Conservation (phyloP, 2,797 vertebrate species). For the Monodelphis domestica region DNA sequence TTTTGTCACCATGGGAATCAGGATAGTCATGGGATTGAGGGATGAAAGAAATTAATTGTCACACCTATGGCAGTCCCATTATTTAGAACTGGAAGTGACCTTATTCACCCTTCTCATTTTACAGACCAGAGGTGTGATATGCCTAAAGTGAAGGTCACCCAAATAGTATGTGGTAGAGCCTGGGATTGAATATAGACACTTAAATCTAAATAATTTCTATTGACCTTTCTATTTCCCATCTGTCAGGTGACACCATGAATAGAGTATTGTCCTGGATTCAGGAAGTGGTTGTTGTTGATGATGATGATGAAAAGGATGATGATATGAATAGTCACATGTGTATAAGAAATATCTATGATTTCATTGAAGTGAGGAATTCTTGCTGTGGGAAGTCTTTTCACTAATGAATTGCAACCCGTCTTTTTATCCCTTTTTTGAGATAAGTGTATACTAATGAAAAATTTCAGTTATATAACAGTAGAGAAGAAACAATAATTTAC, state of each 20-base stretch:
- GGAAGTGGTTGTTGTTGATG: neutral
- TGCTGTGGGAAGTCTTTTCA: neutral
- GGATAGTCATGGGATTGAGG: neutral
- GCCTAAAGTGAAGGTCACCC: neutral
- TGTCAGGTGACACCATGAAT: neutral
- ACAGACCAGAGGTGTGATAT: neutral
- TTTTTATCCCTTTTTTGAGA: neutral
- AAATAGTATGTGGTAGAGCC: neutral
- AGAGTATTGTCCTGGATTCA: neutral
- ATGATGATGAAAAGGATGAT: neutral
- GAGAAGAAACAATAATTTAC: neutral
- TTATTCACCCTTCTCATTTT: neutral
- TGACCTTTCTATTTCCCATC: neutral
- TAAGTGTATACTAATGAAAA: neutral
- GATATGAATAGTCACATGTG: neutral
- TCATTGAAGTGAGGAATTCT: neutral
- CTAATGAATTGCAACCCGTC: neutral
- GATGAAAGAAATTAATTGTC: neutral
- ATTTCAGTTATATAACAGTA: neutral
- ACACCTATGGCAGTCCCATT: neutral
- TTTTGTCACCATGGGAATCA: neutral
- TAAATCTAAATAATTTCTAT: neutral
- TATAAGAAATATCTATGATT: neutral
- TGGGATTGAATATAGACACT: neutral
- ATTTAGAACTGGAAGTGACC: neutral